Conservation (phyloP, 2,888 invertebrate species). For the Galerucella pusilla region DNA sequence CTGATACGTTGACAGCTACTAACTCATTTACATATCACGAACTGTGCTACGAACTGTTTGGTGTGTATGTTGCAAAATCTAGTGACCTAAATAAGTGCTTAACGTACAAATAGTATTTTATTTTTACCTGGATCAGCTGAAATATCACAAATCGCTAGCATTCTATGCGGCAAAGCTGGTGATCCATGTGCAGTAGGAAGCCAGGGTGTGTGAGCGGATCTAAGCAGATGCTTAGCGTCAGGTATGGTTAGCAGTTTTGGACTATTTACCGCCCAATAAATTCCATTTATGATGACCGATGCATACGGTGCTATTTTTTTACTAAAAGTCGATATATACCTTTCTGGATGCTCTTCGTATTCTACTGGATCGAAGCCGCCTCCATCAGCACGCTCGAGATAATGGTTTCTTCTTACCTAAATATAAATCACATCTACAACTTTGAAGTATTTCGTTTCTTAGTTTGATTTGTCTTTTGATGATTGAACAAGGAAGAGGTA, state of each 20-base stretch:
- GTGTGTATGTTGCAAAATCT: too few relatives aligned
- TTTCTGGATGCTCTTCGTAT: constrained; percentile 92
- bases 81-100: too few relatives aligned
- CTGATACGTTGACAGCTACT: too few relatives aligned
- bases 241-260: constrained; percentile 97
- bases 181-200: constrained; percentile 88
- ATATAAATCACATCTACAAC: background rate
- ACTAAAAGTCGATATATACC: constrained; percentile 95
- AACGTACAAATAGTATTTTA: background rate
- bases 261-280: constrained; percentile 98
- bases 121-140: constrained; percentile 90
- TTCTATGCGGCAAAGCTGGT: constrained; percentile 88
- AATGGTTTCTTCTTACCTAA: constrained; percentile 81
- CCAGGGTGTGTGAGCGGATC: constrained; percentile 94
- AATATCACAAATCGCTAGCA: constrained; percentile 97
- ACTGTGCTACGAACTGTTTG: too few relatives aligned
- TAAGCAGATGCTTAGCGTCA: constrained; percentile 93
- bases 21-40: too few relatives aligned
- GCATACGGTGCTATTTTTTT: constrained; percentile 98
- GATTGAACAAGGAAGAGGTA: too few relatives aligned
- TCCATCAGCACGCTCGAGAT: constrained; percentile 91
- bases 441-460: too few relatives aligned
- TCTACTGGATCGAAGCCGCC: constrained; percentile 89
- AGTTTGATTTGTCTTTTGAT: too few relatives aligned
- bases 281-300: constrained; percentile 96